Conservation (phyloP, 2,113 vertebrate species). For the Forbesichthys papilliferus region DNA sequence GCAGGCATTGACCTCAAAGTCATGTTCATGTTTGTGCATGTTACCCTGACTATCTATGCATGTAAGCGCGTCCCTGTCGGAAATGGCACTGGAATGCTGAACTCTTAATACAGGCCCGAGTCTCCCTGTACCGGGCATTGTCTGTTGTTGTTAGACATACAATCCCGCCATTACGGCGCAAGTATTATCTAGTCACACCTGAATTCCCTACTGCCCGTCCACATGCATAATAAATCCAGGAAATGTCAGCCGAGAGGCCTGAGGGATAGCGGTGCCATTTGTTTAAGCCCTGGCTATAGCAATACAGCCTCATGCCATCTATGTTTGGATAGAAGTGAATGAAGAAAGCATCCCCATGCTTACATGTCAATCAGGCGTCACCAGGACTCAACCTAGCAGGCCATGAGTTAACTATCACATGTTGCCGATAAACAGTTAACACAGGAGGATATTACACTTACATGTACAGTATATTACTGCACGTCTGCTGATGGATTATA, state of each 20-base stretch:
- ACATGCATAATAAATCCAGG: slow-evolving; percentile 74
- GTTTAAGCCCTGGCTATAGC: slow-evolving; percentile 68
- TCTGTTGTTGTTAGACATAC: slow-evolving; percentile 65
- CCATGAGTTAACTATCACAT: slow-evolving; percentile 60
- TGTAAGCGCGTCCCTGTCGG: slow-evolving; percentile 12
- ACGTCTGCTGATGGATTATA: slow-evolving; percentile 49
- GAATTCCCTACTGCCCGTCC: slow-evolving; percentile 69
- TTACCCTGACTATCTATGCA: slow-evolving; percentile 26
- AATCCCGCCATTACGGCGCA: slow-evolving; percentile 60
- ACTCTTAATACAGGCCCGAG: slow-evolving; percentile 32
- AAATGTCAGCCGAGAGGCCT: slow-evolving; percentile 70
- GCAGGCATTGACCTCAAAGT: not conserved
- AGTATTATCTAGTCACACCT: slow-evolving; percentile 73
- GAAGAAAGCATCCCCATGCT: slow-evolving; percentile 62
- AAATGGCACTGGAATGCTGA: slow-evolving; percentile 45
- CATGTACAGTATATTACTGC: slow-evolving; percentile 22
- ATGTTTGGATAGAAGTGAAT: slow-evolving; percentile 78
- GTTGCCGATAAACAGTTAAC: slow-evolving; percentile 42
- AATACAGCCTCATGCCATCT: slow-evolving; percentile 60
- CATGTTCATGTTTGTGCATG: not conserved
- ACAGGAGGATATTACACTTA: slow-evolving; percentile 28
- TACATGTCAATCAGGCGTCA: slow-evolving; percentile 70
- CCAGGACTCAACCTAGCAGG: slow-evolving; percentile 49
- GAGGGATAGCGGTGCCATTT: slow-evolving; percentile 71
- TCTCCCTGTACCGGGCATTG: slow-evolving; percentile 57